A percentile compares a stretch with the other conserved stretches of the same genome.
These are phyloP conservation scores for Apantesis nais DNA, from an alignment of 2,888 invertebrate genomes.

Conservation along the genomic window DNA sequence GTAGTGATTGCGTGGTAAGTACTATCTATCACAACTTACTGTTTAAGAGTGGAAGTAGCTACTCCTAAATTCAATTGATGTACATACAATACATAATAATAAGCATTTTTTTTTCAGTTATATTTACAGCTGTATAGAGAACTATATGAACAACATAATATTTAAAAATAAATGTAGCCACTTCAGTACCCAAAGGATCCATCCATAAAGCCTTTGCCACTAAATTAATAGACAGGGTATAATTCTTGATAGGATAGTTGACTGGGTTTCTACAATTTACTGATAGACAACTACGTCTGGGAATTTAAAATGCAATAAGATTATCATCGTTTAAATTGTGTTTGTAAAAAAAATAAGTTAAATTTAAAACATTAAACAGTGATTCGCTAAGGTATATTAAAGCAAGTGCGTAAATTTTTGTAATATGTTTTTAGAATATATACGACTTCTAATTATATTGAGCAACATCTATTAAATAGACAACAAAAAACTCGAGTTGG, in stretches of 20 bases:
- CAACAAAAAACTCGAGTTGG: conserved; percentile 18
- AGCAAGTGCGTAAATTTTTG: background rate
- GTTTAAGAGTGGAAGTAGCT: background rate
- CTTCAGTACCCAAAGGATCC: background rate
- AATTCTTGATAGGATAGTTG: background rate
- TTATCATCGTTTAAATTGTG: too few species aligned
- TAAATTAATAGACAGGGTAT: background rate
- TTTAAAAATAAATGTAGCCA: background rate
- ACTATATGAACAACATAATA: background rate
- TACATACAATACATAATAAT: background rate
- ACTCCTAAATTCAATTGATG: background rate
- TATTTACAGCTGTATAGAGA: background rate
- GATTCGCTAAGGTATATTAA: background rate
- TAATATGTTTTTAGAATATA: background rate
- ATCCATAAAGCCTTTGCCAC: background rate
- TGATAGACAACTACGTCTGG: too few species aligned
- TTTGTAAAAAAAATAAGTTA: background rate
- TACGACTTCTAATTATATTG: conserved; percentile 16
- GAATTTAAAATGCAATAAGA: too few species aligned
- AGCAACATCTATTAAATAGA: conserved; percentile 13
- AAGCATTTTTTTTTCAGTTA: background rate
- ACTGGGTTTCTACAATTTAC: background rate
- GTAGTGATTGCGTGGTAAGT: too few species aligned
- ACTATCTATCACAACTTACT: too few species aligned
- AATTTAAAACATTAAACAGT: background rate